These are phyloP conservation scores for Solenopsis invicta DNA, from an alignment of 1,140 invertebrate species.

Conservation along the genomic window DNA sequence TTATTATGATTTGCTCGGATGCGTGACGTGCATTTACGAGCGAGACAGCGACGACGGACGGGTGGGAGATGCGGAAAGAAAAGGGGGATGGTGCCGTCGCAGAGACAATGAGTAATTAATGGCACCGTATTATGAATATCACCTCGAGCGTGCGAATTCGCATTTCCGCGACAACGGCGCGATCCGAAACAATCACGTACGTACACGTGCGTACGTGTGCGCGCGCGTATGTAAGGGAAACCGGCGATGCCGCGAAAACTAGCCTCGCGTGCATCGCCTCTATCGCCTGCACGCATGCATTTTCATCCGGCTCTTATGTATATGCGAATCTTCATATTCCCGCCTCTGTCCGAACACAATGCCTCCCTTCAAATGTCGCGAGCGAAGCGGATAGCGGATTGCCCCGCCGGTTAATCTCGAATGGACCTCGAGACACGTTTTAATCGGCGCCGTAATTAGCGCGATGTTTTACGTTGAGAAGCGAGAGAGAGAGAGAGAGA, in stretches of 20 bases:
- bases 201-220: background rate
- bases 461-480: background rate
- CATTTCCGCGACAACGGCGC: slow-evolving; percentile 78
- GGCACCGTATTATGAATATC: slow-evolving; percentile 84
- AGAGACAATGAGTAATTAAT: slow-evolving; percentile 85
- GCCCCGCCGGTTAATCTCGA: background rate
- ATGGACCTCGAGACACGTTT: slow-evolving; percentile 16
- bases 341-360: slow-evolving; percentile 5
- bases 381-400: slow-evolving; percentile 7
- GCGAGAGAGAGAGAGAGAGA: too few relatives aligned
- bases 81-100: slow-evolving; percentile 27
- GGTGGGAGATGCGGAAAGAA: slow-evolving; percentile 32
- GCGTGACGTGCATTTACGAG: slow-evolving; percentile 14
- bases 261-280: slow-evolving; percentile 78
- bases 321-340: slow-evolving; percentile 21
- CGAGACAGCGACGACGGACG: background rate
- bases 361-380: background rate
- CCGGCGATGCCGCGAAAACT: slow-evolving; percentile 79
- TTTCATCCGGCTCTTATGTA: slow-evolving; percentile 77
- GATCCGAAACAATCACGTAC: slow-evolving; percentile 63
- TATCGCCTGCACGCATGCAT: slow-evolving; percentile 70
- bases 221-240: slow-evolving; percentile 51
- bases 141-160: slow-evolving; percentile 85
- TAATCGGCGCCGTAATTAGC: slow-evolving; percentile 22
- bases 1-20: slow-evolving; percentile 69